Evolutionary conservation across 1,140 invertebrate genomes (phyloP), one percentile per base, ranked within the genome.

Genomic region (Triops cancriformis): DNA sequence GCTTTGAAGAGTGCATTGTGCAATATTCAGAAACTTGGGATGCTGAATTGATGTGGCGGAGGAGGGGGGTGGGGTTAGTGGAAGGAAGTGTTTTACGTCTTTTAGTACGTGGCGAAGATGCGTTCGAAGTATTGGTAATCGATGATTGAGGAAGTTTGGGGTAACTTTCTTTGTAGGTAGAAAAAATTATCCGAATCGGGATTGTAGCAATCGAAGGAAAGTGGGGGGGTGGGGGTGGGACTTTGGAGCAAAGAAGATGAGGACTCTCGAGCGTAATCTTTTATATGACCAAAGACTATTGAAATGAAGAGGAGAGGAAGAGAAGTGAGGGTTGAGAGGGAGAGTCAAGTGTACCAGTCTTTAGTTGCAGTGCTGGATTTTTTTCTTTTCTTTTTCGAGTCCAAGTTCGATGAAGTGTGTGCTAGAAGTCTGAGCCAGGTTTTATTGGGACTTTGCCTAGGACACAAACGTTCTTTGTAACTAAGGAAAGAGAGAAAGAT

Each of bases 71-170:
- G n/a, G 73, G 18, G 11, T 23, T 14, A n/a, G 27, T 11, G 73
- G 12, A 74, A 31, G 73, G 73, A 74, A 74, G 14, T 31, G 37
- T 28, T 74, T 41, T 31, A 74, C 27, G 73, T 41, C 12, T 72
- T n/a, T 74, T 74, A 28, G 12, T 18, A 74, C 27, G 11, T 74
- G 12, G 73, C 14, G 27, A 41, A 6, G 73, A 23, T 37, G 31
- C 18, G 51, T 23, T 64, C 51, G 51, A 64, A 23, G 51, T 64
- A 64, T 64, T 64, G 51, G 23, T 64, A 64, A 64, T 64, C 51
- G 51, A 64, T 64, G 51, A 64, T 64, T 37, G 31, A 37, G 51
- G 51, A 14, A 6, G 10, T 64, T 23, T 64, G 14, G 51, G 51
- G 51, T 64, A n/a, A 18, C 51, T 18, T 64, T 64, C 51, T 10